These are phyloP conservation scores for Lanius collurio DNA, from an alignment of 2,113 vertebrate species.

Conservation along the genomic window DNA sequence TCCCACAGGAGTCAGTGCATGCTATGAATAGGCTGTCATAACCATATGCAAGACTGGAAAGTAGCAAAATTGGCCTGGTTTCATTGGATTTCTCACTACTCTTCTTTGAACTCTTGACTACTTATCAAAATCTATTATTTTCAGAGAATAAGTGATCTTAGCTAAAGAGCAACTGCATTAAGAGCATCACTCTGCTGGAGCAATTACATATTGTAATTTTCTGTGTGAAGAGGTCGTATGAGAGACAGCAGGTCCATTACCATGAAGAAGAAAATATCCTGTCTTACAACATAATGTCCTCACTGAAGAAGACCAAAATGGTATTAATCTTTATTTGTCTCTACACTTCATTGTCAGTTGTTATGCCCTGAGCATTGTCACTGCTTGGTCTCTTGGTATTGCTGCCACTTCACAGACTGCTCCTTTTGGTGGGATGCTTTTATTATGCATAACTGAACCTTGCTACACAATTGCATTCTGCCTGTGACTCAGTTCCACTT, in stretches of 20 bases:
- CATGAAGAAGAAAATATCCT: not conserved
- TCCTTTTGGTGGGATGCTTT: not conserved
- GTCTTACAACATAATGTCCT: not conserved
- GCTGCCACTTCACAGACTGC: not conserved
- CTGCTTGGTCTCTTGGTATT: not conserved
- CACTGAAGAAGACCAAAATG: not conserved
- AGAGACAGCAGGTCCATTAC: not conserved
- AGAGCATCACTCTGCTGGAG: not conserved
- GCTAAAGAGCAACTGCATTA: not conserved
- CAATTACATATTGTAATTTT: conserved; percentile 13
- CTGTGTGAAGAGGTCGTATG: not conserved
- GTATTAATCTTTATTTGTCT: conserved; percentile 40
- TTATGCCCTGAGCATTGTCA: not conserved
- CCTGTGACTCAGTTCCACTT: not conserved
- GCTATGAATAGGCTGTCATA: not conserved
- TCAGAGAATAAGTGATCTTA: not conserved
- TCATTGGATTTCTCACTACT: not conserved
- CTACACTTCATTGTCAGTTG: not conserved
- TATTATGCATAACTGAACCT: not conserved
- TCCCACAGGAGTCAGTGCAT: not conserved
- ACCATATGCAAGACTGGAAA: not conserved
- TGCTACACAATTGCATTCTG: not conserved
- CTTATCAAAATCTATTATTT: not conserved
- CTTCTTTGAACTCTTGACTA: not conserved
- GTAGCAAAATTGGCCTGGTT: not conserved